Evolutionary conservation across 2,113 vertebrate species (phyloP).

Genomic region (Pelecanoides urinatrix): DNA sequence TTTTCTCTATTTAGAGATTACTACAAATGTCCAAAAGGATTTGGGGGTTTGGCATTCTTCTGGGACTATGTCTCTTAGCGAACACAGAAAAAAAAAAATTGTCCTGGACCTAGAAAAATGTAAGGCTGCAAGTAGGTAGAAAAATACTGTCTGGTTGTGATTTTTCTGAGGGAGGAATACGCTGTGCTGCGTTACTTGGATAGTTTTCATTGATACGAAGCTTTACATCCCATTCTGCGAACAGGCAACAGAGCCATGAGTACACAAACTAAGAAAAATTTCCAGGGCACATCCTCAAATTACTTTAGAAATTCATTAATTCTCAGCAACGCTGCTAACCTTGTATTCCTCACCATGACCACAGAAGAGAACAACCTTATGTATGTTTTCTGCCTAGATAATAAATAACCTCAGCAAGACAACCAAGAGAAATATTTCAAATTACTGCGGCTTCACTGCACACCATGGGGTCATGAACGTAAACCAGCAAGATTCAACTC

Average conservation of each 20-base stretch:
- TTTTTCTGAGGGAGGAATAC: neutral
- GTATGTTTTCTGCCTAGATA: neutral
- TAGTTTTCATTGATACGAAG: neutral
- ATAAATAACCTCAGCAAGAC: neutral
- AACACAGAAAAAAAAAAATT: neutral
- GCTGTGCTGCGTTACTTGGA: rapidly evolving
- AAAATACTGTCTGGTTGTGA: neutral
- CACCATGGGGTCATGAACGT: neutral
- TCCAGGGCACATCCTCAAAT: neutral
- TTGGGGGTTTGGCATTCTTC: neutral
- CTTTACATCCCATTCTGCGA: neutral
- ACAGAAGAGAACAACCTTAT: neutral
- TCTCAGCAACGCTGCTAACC: neutral
- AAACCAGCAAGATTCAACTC: neutral
- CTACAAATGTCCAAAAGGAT: neutral
- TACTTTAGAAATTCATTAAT: neutral
- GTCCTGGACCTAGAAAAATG: neutral
- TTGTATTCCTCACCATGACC: neutral
- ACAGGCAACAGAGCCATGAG: neutral
- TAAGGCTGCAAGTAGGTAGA: neutral
- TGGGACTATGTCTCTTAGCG: neutral
- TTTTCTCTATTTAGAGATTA: neutral
- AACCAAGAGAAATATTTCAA: neutral
- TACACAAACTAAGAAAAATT: neutral
- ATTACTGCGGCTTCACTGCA: neutral